These are phyloP conservation scores for Cranoglanis bouderius DNA, from an alignment of 2,113 vertebrate genomes.

Conservation along the genomic window DNA sequence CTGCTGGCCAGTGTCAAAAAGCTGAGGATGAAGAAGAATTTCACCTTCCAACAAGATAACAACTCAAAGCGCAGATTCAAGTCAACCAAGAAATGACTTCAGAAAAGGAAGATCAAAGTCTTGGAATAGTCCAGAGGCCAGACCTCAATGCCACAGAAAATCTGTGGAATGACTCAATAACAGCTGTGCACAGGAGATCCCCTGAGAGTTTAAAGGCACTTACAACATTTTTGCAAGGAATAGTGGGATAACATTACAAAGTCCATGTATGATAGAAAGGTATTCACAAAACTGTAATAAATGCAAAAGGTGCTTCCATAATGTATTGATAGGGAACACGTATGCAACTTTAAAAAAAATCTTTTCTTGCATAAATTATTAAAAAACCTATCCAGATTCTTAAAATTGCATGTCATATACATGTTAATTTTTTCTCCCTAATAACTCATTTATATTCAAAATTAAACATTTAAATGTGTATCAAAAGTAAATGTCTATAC, in stretches of 20 bases:
- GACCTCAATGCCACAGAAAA: background rate
- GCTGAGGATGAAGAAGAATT: background rate
- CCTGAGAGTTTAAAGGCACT: background rate
- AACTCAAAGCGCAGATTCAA: background rate
- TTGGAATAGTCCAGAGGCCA: background rate
- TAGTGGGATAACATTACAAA: background rate
- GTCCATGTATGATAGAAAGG: background rate
- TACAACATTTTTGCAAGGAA: background rate
- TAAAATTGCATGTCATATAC: background rate
- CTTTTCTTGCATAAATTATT: background rate
- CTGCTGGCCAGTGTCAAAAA: background rate
- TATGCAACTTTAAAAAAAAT: too few relatives aligned
- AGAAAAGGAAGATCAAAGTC: background rate
- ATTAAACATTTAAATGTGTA: too few relatives aligned
- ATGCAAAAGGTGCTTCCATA: too few relatives aligned
- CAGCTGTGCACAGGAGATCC: background rate
- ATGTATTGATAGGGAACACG: background rate
- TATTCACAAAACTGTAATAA: background rate
- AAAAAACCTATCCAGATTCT: background rate
- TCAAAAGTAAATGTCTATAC: too few relatives aligned
- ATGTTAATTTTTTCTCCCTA: too few relatives aligned
- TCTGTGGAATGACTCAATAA: background rate
- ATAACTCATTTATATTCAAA: too few relatives aligned
- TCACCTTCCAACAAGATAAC: background rate
- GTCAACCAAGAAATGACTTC: background rate